Percentiles rank a stretch among this genome's conserved stretches.
phyloP scores from a whole-genome alignment of 2,113 vertebrate genomes.

The Struthidea cinerea region DNA sequence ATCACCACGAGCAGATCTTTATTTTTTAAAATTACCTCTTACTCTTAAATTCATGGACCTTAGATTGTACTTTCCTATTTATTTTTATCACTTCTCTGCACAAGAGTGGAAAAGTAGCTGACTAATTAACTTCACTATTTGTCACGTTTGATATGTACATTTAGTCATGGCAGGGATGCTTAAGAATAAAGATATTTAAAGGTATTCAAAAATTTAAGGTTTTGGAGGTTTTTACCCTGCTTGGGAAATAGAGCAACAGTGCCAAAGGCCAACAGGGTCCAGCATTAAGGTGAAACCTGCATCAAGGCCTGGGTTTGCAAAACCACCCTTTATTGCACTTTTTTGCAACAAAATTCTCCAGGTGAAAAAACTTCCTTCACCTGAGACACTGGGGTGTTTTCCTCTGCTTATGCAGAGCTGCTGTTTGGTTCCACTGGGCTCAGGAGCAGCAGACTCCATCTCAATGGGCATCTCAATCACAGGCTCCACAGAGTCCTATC shows the following conservation, averaged over 20 bases:
- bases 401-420: not conserved
- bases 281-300: not conserved
- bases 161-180: not conserved
- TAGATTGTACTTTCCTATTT: not conserved
- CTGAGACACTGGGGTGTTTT: not conserved
- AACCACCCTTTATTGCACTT: not conserved
- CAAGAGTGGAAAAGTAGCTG: not conserved
- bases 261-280: not conserved
- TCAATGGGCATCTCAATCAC: not conserved
- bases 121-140: not conserved
- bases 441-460: not conserved
- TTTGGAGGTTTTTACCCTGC: not conserved
- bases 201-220: not conserved
- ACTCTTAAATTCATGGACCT: not conserved
- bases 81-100: not conserved
- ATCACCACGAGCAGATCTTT: not conserved
- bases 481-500: fast-evolving
- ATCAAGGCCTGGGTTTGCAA: not conserved
- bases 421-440: fast-evolving
- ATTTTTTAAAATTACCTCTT: slow-evolving; percentile 3
- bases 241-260: not conserved
- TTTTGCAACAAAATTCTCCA: not conserved
- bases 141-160: not conserved
- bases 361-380: not conserved
- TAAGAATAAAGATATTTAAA: not conserved